Percentiles rank a stretch among this genome's conserved stretches.
Evolutionary conservation across 2,113 vertebrate genomes (phyloP).

Genomic region (Rhabdomys dilectus): DNA sequence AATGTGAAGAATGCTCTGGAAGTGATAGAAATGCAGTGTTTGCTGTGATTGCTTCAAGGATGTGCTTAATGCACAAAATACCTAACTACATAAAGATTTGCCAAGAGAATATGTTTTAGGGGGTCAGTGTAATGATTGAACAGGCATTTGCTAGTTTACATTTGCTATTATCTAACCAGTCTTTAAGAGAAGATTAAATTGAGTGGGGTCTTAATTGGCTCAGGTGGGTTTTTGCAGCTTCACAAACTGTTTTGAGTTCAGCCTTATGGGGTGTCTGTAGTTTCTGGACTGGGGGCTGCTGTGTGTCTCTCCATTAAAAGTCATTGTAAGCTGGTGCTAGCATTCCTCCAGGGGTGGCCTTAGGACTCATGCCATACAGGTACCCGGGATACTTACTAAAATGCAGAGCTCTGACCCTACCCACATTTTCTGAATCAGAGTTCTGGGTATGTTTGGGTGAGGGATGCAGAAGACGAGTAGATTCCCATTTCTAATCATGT

Average conservation of each 20-base stretch:
- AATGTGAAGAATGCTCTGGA: conserved; percentile 7
- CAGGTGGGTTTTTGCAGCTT: neutral
- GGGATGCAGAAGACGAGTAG: neutral
- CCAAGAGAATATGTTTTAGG: neutral
- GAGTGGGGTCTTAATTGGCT: neutral
- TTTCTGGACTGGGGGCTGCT: neutral
- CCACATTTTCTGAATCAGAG: neutral
- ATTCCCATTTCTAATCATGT: neutral
- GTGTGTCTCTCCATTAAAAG: neutral
- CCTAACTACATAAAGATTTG: neutral
- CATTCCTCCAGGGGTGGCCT: neutral
- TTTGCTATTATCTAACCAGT: neutral
- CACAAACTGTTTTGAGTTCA: neutral
- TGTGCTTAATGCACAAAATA: neutral
- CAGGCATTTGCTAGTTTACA: neutral
- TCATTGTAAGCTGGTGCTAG: neutral
- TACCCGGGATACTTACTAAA: neutral
- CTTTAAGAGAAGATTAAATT: neutral
- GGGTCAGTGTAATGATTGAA: neutral
- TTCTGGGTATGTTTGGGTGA: neutral
- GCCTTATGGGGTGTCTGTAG: neutral
- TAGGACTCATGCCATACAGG: neutral
- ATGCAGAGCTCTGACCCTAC: neutral
- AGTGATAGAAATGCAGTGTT: neutral
- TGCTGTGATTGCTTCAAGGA: neutral